Evolutionary conservation across 2,888 invertebrate species (phyloP), one percentile per base, ranked within the genome.

Genomic region (Caradrina kadenii): DNA sequence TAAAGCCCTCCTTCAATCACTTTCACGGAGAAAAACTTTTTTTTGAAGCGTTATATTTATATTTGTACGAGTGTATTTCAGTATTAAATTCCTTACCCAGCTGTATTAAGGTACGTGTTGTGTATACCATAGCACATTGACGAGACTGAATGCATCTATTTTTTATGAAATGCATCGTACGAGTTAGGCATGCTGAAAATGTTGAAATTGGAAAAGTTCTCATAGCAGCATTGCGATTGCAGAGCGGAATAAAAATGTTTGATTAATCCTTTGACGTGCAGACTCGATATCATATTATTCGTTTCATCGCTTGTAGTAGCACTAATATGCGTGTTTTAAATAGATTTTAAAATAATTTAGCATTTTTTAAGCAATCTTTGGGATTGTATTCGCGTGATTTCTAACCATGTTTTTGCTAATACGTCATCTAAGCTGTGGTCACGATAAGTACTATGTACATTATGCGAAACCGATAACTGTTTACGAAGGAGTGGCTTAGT

Each of bases 161-260:
- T 78, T 78, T 76, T 66, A 79, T 79, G 77, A 77, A 73, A 80
- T 71, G 64, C 72, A 72, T 21, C 76, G 69, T 62, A 74, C 63
- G 45, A 65, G 79, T 58, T 56, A 53, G 55, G 62, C 35, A 67
- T 58, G 59, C n/a, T 69, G 63, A 69, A 82, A 82, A 67, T 54
- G 59, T 15, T 67, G 63, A 69, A 82, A 82, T 82, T 70, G 65
- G 65, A 74, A 82, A 80, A 74, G 62, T 80, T 81, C 72, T 56
- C 62, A 42, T 45, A 67, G 63, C 63, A n/a, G 48, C 67, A 61
- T 42, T 54, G 49, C 63, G 21, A 69, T 58, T 21, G 55, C 52
- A 21, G 56, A 53, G 49, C 56, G 55, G 54, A 65, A 71, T n/a
- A 63, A 73, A 76, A 69, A 35, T 60, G 21, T 60, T 52, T 39